Conservation (phyloP, 2,797 vertebrate species). For the Thalassophryne amazonica region DNA sequence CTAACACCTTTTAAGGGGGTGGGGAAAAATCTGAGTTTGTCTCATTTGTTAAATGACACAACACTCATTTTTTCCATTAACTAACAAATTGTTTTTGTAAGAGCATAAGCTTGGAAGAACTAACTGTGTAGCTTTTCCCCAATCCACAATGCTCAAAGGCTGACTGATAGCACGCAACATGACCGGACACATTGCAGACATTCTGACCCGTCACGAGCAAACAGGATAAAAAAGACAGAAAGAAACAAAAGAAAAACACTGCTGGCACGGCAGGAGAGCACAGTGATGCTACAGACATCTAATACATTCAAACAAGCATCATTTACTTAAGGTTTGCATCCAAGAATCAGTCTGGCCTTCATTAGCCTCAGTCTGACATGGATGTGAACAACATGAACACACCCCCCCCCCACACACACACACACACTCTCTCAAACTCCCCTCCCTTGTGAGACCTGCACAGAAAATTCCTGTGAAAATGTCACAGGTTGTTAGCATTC, state of each 20-base stretch:
- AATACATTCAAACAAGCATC: constrained; percentile 68
- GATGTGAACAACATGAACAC: constrained; percentile 67
- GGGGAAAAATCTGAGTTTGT: constrained; percentile 60
- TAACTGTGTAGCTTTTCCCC: neutral
- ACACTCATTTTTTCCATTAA: constrained; percentile 77
- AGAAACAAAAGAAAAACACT: constrained; percentile 38
- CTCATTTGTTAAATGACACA: constrained; percentile 76
- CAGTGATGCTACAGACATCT: constrained; percentile 21
- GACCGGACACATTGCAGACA: constrained; percentile 40
- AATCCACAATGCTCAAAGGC: neutral
- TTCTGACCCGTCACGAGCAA: constrained; percentile 35
- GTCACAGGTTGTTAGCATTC: constrained; percentile 75
- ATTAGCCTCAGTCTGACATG: constrained; percentile 74
- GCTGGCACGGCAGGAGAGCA: constrained; percentile 31
- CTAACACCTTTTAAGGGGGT: constrained; percentile 67
- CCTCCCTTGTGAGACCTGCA: constrained; percentile 45
- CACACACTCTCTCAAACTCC: constrained; percentile 23
- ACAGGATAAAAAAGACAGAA: no score
- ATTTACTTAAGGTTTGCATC: constrained; percentile 69
- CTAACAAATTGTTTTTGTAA: constrained; percentile 55
- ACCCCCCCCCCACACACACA: constrained; percentile 38
- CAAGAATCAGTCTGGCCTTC: constrained; percentile 70
- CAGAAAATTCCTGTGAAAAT: constrained; percentile 68
- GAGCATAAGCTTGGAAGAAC: constrained; percentile 37
- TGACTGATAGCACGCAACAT: neutral